phyloP scores from a whole-genome alignment of 1,140 invertebrate species.

The Ganaspis sp. region DNA sequence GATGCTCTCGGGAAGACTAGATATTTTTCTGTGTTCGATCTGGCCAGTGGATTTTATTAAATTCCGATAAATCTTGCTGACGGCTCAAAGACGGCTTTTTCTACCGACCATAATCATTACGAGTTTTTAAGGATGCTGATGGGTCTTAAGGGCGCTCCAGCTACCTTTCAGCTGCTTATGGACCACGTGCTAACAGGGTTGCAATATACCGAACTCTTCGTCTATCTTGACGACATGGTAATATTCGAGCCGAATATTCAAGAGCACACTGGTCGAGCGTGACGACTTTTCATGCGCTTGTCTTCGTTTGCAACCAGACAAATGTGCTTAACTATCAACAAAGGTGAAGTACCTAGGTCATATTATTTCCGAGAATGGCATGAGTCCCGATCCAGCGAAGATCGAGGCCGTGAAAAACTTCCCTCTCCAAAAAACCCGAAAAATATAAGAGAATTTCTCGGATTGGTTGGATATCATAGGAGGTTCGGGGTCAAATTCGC shows the following conservation, averaged over 20 bases:
- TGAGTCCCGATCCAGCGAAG: conserved; percentile 55
- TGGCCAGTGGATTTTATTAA: conserved; percentile 18
- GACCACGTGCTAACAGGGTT: conserved; percentile 24
- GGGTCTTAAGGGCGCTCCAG: conserved; percentile 2
- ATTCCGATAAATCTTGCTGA: conserved; percentile 2
- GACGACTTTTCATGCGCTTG: conserved; percentile 32
- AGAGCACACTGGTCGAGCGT: conserved; percentile 33
- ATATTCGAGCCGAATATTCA: conserved; percentile 25
- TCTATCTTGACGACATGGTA: conserved; percentile 46
- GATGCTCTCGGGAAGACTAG: neutral
- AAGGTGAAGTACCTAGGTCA: conserved; percentile 58
- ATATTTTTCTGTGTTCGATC: conserved; percentile 27
- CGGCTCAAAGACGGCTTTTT: conserved; percentile 23
- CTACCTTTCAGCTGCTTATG: conserved; percentile 35
- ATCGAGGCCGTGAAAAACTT: conserved; percentile 50
- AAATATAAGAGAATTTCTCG: conserved; percentile 54
- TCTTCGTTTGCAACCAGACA: conserved; percentile 60
- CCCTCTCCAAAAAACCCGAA: conserved; percentile 47
- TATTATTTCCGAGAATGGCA: conserved; percentile 46
- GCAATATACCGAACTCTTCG: conserved; percentile 38
- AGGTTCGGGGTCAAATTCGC: conserved; percentile 34
- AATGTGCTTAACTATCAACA: conserved; percentile 56
- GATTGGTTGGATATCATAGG: conserved; percentile 27
- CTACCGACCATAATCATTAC: neutral
- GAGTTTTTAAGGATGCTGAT: conserved; percentile 3